Evolutionary conservation across 2,888 invertebrate species (phyloP).

Genomic region (Machimus rusticus): DNA sequence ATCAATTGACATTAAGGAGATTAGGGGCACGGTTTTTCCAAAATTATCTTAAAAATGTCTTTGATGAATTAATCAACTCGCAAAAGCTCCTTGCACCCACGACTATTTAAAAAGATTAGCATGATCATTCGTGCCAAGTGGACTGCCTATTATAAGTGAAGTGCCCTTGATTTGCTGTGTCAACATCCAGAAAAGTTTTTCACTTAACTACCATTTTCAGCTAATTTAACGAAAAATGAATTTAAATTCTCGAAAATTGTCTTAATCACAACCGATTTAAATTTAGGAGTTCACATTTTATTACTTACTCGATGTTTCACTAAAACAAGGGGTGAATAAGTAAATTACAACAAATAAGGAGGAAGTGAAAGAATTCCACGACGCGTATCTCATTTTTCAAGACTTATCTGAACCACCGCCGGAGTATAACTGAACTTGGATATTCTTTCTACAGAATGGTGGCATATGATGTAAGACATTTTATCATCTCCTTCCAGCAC

Average conservation of each 20-base stretch:
- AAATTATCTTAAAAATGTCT: background rate
- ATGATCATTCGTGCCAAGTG: background rate
- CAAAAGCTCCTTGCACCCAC: conserved; percentile 2
- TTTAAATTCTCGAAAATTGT: background rate
- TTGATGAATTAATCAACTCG: conserved; percentile 14
- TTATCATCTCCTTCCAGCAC: conserved; percentile 24
- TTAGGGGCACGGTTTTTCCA: background rate
- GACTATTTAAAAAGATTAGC: conserved; percentile 10
- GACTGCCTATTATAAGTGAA: background rate
- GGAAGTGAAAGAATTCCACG: background rate
- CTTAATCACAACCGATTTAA: background rate
- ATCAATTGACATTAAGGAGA: background rate
- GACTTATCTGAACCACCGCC: conserved; percentile 19
- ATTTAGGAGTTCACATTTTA: background rate
- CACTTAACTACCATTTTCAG: background rate
- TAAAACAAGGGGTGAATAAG: background rate
- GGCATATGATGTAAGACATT: conserved; percentile 28
- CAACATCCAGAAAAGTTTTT: background rate
- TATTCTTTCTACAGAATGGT: background rate
- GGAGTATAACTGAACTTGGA: conserved; percentile 13
- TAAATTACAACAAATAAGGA: conserved; percentile 11
- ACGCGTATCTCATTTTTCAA: conserved; percentile 19
- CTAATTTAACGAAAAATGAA: background rate
- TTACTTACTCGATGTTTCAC: background rate
- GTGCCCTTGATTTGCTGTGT: background rate